Evolutionary conservation across 1,140 invertebrate species (phyloP).

Genomic region (Drosophila takahashii): DNA sequence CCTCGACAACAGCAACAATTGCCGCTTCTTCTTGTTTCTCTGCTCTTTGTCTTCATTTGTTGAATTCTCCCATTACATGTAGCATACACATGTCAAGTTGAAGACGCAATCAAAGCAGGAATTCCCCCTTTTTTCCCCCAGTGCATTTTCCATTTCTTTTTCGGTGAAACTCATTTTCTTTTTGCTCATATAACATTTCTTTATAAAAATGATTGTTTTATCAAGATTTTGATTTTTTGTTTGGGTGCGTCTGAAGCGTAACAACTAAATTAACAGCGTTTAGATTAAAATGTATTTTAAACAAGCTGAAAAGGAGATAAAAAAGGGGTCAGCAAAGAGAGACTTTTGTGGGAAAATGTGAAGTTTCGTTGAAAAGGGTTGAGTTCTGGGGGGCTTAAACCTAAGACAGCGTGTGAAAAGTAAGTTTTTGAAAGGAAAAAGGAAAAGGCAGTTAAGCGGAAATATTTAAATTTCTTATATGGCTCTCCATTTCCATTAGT

Average conservation of each 20-base stretch:
- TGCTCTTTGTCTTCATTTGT: constrained; percentile 16
- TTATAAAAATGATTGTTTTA: constrained; percentile 42
- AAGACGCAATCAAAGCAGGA: constrained; percentile 39
- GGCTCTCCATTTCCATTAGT: background rate
- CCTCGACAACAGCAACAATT: constrained; percentile 44
- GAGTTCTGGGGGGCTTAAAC: constrained; percentile 14
- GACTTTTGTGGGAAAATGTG: constrained; percentile 22
- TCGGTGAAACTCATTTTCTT: constrained; percentile 23
- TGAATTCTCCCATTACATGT: constrained; percentile 25
- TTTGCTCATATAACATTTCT: constrained; percentile 36
- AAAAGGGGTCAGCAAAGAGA: constrained; percentile 10
- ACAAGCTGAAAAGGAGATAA: constrained; percentile 13
- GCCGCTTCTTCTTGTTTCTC: background rate
- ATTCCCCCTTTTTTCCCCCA: constrained; percentile 8
- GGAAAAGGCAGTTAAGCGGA: constrained; percentile 13
- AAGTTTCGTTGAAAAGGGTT: constrained; percentile 23
- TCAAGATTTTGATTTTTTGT: constrained; percentile 35
- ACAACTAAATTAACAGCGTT: constrained; percentile 55
- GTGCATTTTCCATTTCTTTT: constrained; percentile 42
- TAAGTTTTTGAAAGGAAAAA: background rate
- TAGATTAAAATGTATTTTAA: constrained; percentile 44
- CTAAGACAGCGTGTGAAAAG: constrained; percentile 43
- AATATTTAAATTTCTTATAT: constrained; percentile 23
- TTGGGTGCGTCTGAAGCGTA: constrained; percentile 39
- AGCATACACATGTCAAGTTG: constrained; percentile 30